phyloP scores from a whole-genome alignment of 1,140 invertebrate species.

The Lepidurus couesii region DNA sequence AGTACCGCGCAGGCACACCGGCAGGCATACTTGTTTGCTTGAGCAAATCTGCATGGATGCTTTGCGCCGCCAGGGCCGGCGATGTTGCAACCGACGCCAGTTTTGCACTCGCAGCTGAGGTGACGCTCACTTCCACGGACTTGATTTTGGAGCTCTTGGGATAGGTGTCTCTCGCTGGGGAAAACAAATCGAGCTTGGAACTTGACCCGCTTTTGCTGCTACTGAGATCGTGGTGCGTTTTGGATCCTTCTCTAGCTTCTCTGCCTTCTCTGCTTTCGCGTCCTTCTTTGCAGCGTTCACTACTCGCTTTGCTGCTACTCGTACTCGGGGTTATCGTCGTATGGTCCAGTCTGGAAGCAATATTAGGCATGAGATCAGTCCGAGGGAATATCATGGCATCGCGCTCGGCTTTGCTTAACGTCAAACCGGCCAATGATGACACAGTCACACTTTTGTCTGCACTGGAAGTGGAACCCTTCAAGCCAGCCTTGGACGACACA shows the following conservation, averaged over 20 bases:
- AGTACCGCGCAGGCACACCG: neutral
- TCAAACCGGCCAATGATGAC: neutral
- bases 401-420: neutral
- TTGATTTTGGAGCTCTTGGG: neutral
- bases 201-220: neutral
- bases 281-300: neutral
- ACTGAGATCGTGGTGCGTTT: slow-evolving; percentile 1
- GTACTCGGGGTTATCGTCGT: neutral
- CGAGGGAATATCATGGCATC: slow-evolving; percentile 7
- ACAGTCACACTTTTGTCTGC: neutral
- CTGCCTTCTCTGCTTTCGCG: neutral
- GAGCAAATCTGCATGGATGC: slow-evolving; percentile 5
- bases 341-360: slow-evolving; percentile 11
- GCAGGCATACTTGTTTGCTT: neutral
- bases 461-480: neutral
- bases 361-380: slow-evolving; percentile 4
- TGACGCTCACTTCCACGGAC: neutral
- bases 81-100: neutral
- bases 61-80: neutral
- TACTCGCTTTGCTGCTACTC: neutral
- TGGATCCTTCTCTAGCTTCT: neutral
- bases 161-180: neutral
- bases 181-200: neutral
- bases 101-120: neutral
- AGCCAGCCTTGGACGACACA: neutral